Evolutionary conservation across 2,888 invertebrate species (phyloP).

Genomic region (Sminthurides aquaticus): DNA sequence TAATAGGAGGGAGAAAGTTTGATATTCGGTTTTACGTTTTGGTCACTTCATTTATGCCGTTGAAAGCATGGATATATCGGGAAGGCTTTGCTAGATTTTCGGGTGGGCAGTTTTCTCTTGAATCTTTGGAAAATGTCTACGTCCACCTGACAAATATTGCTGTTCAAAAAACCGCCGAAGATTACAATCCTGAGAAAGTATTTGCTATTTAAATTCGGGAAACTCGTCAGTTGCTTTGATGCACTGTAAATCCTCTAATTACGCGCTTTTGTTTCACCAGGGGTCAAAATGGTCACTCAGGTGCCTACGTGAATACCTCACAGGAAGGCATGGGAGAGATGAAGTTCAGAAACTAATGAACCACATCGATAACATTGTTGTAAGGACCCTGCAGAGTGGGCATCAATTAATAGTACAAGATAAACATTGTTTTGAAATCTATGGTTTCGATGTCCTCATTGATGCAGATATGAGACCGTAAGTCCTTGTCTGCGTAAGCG

Average conservation of each 20-base stretch:
- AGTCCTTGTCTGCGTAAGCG: conserved; percentile 40
- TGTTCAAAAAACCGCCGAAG: conserved; percentile 52
- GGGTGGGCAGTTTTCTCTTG: conserved; percentile 54
- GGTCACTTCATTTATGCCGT: conserved; percentile 59
- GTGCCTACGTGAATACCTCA: conserved; percentile 53
- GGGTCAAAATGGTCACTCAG: conserved; percentile 56
- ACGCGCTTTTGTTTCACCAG: too few species aligned
- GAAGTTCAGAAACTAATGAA: conserved; percentile 50
- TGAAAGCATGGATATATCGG: conserved; percentile 54
- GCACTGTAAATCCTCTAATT: too few species aligned
- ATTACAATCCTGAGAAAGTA: conserved; percentile 43
- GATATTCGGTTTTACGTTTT: conserved; percentile 91
- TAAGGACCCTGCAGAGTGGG: conserved; percentile 53
- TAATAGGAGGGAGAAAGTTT: conserved; percentile 92
- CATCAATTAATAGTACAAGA: conserved; percentile 52
- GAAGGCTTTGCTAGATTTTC: conserved; percentile 59
- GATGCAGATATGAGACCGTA: conserved; percentile 54
- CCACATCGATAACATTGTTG: conserved; percentile 52
- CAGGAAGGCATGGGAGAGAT: conserved; percentile 52
- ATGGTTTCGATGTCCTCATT: conserved; percentile 57
- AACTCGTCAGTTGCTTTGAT: too few species aligned
- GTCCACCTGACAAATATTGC: conserved; percentile 56
- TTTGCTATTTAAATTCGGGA: too few species aligned
- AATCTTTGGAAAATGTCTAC: conserved; percentile 54
- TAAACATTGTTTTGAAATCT: conserved; percentile 58